Conservation (phyloP, 1,140 invertebrate genomes). For the Mycetomoellerius zeteki region DNA sequence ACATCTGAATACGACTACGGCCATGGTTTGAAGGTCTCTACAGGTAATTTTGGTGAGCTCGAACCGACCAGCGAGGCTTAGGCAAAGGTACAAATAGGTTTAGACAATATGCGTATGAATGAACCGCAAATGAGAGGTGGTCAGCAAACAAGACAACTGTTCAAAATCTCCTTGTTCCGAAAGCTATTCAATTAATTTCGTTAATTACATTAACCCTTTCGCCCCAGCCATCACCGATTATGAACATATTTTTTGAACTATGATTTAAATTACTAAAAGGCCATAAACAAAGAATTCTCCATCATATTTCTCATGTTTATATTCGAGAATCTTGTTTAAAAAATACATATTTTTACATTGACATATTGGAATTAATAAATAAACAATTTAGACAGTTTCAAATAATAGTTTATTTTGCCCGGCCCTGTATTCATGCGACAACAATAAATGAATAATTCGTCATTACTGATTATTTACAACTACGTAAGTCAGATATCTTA, state of each 20-base stretch:
- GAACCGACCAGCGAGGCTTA: not conserved
- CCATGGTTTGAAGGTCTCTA: not conserved
- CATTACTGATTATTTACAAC: not conserved
- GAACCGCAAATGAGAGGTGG: slow-evolving; percentile 17
- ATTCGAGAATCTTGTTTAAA: not conserved
- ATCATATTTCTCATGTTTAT: not conserved
- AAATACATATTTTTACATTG: not conserved
- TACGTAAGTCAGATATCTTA: slow-evolving; percentile 22
- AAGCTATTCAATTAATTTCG: slow-evolving; percentile 21
- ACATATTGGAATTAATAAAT: not conserved
- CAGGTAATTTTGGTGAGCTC: slow-evolving; percentile 6
- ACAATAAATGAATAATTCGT: not conserved
- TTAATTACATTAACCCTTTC: slow-evolving; percentile 32
- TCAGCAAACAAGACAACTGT: slow-evolving; percentile 17
- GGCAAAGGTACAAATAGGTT: slow-evolving; percentile 5
- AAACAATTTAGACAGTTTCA: not conserved
- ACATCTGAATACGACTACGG: not conserved
- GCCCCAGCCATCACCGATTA: not conserved
- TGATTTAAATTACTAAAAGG: not conserved
- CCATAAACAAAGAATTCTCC: not conserved
- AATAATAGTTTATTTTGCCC: not conserved
- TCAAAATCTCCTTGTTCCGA: slow-evolving; percentile 19
- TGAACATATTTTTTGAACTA: too few species aligned
- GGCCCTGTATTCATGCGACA: not conserved
- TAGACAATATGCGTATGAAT: slow-evolving; percentile 46